Percentiles rank a stretch among this genome's conserved stretches.
Conservation (phyloP, 1,140 invertebrate genomes). For the Meloidogyne exigua region DNA sequence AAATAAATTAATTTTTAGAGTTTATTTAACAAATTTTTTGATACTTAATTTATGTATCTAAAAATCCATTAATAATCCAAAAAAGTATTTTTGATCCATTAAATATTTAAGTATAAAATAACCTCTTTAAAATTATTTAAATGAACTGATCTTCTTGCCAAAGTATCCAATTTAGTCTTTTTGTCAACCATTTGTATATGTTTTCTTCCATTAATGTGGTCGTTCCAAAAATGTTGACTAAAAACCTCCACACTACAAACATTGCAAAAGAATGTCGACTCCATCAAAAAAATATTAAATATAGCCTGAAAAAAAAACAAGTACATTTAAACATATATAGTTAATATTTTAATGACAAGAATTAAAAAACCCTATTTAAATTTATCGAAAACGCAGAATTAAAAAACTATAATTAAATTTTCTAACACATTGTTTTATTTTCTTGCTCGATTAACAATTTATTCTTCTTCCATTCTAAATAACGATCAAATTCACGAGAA, state of each 20-base stretch:
- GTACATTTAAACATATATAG: too few relatives aligned
- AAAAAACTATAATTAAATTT: neutral
- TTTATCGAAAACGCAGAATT: neutral
- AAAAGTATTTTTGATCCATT: too few relatives aligned
- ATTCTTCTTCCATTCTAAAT: slow-evolving; percentile 36
- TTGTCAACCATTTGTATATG: slow-evolving; percentile 22
- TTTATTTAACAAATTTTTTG: too few relatives aligned
- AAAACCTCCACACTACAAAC: slow-evolving; percentile 28
- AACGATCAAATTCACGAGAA: slow-evolving; percentile 33
- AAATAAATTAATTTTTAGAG: too few relatives aligned
- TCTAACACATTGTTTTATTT: neutral
- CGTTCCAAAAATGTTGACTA: slow-evolving; percentile 13
- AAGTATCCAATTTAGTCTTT: neutral
- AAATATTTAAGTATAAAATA: neutral
- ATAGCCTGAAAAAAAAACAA: slow-evolving; percentile 19
- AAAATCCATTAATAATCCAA: too few relatives aligned
- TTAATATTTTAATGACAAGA: neutral
- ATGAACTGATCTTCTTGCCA: slow-evolving; percentile 40
- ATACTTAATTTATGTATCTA: too few relatives aligned
- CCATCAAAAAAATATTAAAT: slow-evolving; percentile 26
- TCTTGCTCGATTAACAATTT: neutral
- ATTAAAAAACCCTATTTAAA: neutral
- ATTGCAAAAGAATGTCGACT: slow-evolving; percentile 17
- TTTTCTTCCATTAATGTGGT: slow-evolving; percentile 29
- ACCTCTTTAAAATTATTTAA: slow-evolving; percentile 28